Conservation (phyloP, 2,888 invertebrate genomes). For the Euspilapteryx auroguttella region DNA sequence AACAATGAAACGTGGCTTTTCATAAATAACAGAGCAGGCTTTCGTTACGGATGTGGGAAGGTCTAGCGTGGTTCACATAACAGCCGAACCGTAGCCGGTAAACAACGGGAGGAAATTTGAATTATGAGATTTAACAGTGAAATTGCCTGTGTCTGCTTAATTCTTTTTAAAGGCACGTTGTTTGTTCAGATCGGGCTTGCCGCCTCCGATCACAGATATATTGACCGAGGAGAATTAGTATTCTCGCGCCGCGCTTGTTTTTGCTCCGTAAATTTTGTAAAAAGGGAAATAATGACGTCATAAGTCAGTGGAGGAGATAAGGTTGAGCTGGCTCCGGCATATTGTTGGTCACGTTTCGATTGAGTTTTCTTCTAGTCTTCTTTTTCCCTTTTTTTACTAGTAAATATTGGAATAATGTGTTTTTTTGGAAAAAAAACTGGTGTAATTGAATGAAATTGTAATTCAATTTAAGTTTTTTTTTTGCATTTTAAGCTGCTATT, state of each 20-base stretch:
- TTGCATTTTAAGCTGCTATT: no score
- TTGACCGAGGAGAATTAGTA: conserved; percentile 50
- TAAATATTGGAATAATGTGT: not conserved
- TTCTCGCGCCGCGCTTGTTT: conserved; percentile 39
- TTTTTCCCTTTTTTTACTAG: conserved; percentile 8
- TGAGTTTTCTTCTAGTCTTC: conserved; percentile 29
- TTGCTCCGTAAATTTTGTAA: conserved; percentile 42
- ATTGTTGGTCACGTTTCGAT: conserved; percentile 42
- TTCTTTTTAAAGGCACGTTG: no score
- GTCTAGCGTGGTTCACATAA: conserved; percentile 50
- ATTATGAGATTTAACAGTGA: conserved; percentile 49
- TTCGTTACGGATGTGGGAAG: conserved; percentile 53
- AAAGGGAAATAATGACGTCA: conserved; percentile 54
- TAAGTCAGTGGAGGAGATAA: conserved; percentile 49
- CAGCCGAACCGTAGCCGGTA: conserved; percentile 34
- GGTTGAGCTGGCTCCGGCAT: conserved; percentile 24
- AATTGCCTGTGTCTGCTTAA: conserved; percentile 36
- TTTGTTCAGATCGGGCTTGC: no score
- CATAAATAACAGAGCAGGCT: conserved; percentile 54
- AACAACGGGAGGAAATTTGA: conserved; percentile 42
- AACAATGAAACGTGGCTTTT: conserved; percentile 51
- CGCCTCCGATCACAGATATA: conserved; percentile 43
- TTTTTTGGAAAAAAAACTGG: no score
- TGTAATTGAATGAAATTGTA: no score
- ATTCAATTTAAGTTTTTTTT: no score